Base-by-base conservation (phyloP, 2,888 invertebrate species). In the Hyles lineata region DNA sequence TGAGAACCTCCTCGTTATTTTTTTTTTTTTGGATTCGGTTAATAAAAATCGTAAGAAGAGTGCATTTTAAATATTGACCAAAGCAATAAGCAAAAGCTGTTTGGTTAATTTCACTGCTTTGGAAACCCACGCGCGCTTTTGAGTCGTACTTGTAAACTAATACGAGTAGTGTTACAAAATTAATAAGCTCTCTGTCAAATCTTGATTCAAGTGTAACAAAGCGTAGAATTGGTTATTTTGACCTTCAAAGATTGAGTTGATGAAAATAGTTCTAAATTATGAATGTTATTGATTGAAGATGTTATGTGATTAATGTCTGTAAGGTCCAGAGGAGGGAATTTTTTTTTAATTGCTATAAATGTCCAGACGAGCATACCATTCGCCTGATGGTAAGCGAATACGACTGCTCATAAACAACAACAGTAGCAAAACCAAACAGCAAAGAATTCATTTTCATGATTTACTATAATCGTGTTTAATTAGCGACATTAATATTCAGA, bases 101-200 rank as follows among this genome's bases (percentile, higher is more conserved):
- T 91, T 91, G 85, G 80, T 84, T 82, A 85, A 88, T 92, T 92
- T 92, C 92, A 88, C 91, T 87, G 82, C 84, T 85, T 87, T 88
- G 79, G 80, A 55, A 80, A 77, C 92, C 92, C 89, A 92, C 92
- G 86, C 86, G 71, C 60, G 35, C 11, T 55, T 35, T 7, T 62
- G 61, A 35, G 29, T 62, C n/a, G 25, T 70, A 29, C 23, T 62
- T 62, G 52, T 29, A 23, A 71, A 62, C 62, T 62, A 63, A 55
- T n/a, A n/a, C n/a, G n/a, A n/a, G n/a, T 62, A 29, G 21, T 32
- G 50, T n/a, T 62, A 29, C 29, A 61, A 17, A 60, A 43, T 71
- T 43, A 50, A 43, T 71, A 29, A 50, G 50, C 23, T 60, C n/a
- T 71, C 19, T 52, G 52, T 52, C 23, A 43, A 61, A 43, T 32